These are phyloP conservation scores for Champsocephalus gunnari DNA, from an alignment of 2,797 vertebrate genomes.

Conservation along the genomic window DNA sequence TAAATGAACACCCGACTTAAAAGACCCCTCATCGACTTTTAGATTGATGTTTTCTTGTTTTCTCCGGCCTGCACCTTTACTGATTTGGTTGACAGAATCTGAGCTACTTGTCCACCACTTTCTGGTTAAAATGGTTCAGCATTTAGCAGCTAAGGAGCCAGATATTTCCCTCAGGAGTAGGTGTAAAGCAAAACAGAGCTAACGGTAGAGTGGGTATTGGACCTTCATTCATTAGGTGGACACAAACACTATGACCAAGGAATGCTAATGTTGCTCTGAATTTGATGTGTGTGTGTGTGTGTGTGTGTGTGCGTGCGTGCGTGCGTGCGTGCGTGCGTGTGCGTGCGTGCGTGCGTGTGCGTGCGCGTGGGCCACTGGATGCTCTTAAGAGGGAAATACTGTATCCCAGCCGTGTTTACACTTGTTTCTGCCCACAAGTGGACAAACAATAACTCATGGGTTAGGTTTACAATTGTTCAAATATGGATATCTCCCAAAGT, in stretches of 20 bases:
- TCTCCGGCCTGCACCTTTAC: not conserved
- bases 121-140: conserved; percentile 1
- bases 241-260: not conserved
- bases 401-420: not conserved
- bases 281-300: no score
- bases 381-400: not conserved
- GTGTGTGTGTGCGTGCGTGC: no score
- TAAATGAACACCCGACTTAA: not conserved
- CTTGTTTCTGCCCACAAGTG: not conserved
- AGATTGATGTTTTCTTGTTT: not conserved
- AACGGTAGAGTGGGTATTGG: no score
- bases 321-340: no score
- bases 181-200: no score
- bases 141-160: conserved; percentile 6
- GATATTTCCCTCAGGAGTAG: conserved; percentile 19
- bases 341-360: no score
- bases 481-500: not conserved
- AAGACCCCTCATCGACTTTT: not conserved
- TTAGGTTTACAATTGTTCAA: not conserved
- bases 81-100: not conserved
- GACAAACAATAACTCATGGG: not conserved
- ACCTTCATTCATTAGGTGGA: not conserved
- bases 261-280: not conserved
- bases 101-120: not conserved
- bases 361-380: not conserved